These are phyloP conservation scores for Gymnarchus niloticus DNA, from an alignment of 2,113 vertebrate genomes.

Conservation along the genomic window DNA sequence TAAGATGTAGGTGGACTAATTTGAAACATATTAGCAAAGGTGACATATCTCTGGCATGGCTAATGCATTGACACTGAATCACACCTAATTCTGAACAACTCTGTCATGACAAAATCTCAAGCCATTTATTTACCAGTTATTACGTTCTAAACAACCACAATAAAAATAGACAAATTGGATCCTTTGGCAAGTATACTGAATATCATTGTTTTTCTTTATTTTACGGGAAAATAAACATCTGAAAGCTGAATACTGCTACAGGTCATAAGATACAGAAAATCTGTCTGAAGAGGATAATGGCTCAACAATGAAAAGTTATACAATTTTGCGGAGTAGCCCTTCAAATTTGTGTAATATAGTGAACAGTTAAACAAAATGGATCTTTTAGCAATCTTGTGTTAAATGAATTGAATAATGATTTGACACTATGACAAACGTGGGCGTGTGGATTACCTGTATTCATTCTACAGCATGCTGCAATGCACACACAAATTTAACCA, in stretches of 20 bases:
- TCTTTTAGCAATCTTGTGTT: neutral
- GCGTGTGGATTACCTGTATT: no score
- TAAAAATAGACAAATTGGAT: constrained; percentile 36
- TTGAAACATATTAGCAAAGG: constrained; percentile 54
- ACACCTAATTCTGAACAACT: constrained; percentile 52
- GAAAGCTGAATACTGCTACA: constrained; percentile 63
- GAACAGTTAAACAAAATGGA: neutral
- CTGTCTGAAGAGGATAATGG: constrained; percentile 37
- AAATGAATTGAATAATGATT: no score
- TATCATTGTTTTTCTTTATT: constrained; percentile 35
- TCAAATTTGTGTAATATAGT: constrained; percentile 34
- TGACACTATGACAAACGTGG: constrained; percentile 28
- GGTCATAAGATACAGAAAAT: constrained; percentile 42
- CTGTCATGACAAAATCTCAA: constrained; percentile 59
- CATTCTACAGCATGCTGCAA: neutral
- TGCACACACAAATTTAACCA: neutral
- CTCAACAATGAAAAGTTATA: constrained; percentile 52
- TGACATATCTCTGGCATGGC: constrained; percentile 57
- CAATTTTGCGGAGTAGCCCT: constrained; percentile 66
- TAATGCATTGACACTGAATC: constrained; percentile 55
- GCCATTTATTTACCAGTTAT: constrained; percentile 45
- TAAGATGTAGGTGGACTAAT: constrained; percentile 46
- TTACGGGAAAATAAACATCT: constrained; percentile 38
- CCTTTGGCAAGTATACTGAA: constrained; percentile 64
- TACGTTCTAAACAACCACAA: constrained; percentile 40